Evolutionary conservation across 2,888 invertebrate species (phyloP), one percentile per base, ranked within the genome.

Genomic region (Oasisia sp.): DNA sequence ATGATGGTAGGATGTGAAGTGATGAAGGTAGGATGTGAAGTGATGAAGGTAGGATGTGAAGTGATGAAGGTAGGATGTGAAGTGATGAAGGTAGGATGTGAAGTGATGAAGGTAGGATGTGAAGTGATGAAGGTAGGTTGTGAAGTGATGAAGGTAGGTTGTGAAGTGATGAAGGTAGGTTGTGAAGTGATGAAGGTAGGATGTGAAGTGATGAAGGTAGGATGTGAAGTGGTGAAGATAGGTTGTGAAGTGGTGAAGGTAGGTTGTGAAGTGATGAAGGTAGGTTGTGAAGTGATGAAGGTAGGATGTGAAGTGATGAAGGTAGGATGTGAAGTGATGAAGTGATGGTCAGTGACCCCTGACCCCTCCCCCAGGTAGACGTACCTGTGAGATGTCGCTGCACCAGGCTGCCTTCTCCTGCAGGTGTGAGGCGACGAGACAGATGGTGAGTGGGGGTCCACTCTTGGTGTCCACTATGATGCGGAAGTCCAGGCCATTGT

Each of bases 371-470:
- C 74, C 7, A 74, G 19, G 74, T 27, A 27, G 74, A 7, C 74
- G 4, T 94, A 97, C 97, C 96, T 98, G 98, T 92, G 98, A 98
- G 93, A 99, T 98, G 95, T 99, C 98, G 94, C 98, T 98, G 93
- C 98, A 98, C 99, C 99, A 99, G 0, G 98, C 98, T 2, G 98
- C 98, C 96, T 99, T 99, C 95, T 99, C 98, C 97, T 98, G 98
- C 89, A 98, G 97, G 0, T 98, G 98, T 4, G 98, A 97, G 11
- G 98, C 98, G 89, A 97, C 97, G 91, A 97, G 96, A 92, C 95
- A 97, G 91, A 97, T 98, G 97, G 95, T 98, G 96, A 97, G 97
- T 97, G 95, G 98, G n/a, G 96, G 96, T n/a, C 97, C 97, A 94
- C 96, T 97, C 96, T 98, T 98, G 92, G 97, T 97, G 95, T 98